Conservation (phyloP, 1,140 invertebrate genomes). For the Sarcophaga bullata region DNA sequence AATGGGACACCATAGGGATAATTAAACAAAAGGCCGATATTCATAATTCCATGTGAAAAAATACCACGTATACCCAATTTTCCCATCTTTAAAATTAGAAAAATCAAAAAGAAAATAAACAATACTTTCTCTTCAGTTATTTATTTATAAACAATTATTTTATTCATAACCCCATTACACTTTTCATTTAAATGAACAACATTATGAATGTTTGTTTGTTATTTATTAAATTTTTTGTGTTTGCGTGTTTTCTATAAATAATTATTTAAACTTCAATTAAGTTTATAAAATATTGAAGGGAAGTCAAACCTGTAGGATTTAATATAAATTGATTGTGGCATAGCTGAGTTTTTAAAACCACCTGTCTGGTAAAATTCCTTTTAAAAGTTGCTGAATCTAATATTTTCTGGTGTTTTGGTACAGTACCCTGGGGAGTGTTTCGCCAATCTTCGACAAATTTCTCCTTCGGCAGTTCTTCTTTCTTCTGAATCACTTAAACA, state of each 20-base stretch:
- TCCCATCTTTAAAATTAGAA: slow-evolving; percentile 83
- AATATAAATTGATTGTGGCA: background rate
- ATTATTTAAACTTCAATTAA: no score
- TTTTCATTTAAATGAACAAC: background rate
- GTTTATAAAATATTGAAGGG: background rate
- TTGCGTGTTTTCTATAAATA: no score
- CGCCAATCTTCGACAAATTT: slow-evolving; percentile 81
- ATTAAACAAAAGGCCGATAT: slow-evolving; percentile 93
- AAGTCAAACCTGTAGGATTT: slow-evolving; percentile 43
- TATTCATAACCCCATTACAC: background rate
- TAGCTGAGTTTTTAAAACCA: no score
- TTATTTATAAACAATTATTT: background rate
- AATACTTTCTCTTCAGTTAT: background rate
- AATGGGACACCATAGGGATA: slow-evolving; percentile 95
- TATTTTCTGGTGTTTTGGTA: slow-evolving; percentile 88
- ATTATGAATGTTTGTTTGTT: no score
- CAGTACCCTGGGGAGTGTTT: slow-evolving; percentile 87
- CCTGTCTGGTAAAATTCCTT: slow-evolving; percentile 75
- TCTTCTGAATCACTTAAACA: slow-evolving; percentile 83
- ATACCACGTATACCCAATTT: slow-evolving; percentile 98
- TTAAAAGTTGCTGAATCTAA: slow-evolving; percentile 84
- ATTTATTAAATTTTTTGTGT: no score
- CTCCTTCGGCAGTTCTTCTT: slow-evolving; percentile 77
- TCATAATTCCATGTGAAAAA: slow-evolving; percentile 98
- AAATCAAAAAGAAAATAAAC: background rate